Evolutionary conservation across 2,113 vertebrate genomes (phyloP).

Genomic region (Antigone vipio): DNA sequence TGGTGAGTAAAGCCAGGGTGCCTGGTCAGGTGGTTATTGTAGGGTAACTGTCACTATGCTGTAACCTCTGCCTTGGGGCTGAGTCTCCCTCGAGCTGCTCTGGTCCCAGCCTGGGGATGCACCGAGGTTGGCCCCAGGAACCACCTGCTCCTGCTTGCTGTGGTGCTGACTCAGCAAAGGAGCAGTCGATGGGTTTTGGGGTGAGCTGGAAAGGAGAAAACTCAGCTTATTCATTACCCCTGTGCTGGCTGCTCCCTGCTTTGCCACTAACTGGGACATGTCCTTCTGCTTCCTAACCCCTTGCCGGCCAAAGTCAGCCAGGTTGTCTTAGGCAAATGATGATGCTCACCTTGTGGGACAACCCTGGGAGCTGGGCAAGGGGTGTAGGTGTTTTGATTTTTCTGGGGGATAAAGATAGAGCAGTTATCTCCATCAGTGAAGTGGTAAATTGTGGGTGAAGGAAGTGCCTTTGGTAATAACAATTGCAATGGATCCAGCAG

Average conservation of each 20-base stretch:
- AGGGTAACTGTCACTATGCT: background rate
- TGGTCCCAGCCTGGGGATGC: background rate
- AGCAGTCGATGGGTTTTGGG: background rate
- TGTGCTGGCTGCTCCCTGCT: background rate
- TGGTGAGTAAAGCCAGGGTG: background rate
- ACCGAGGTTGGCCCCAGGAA: background rate
- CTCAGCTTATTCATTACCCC: background rate
- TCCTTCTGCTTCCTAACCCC: background rate
- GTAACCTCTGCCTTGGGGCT: background rate
- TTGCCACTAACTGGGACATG: rapidly evolving
- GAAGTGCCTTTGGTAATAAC: background rate
- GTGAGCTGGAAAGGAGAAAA: background rate
- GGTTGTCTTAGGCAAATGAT: background rate
- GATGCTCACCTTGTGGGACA: background rate
- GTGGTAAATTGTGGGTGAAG: background rate
- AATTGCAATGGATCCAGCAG: background rate
- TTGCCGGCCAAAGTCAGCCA: rapidly evolving
- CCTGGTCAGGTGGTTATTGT: background rate
- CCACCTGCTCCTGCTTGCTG: rapidly evolving
- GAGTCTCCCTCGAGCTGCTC: background rate
- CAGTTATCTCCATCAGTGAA: rapidly evolving
- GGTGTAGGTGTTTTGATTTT: background rate
- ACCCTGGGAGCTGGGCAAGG: background rate
- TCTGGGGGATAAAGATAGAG: background rate
- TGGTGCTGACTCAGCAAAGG: background rate